A percentile compares a stretch with the other conserved stretches of the same genome.
phyloP scores from a whole-genome alignment of 2,797 vertebrate species.

The Chiloscyllium punctatum region DNA sequence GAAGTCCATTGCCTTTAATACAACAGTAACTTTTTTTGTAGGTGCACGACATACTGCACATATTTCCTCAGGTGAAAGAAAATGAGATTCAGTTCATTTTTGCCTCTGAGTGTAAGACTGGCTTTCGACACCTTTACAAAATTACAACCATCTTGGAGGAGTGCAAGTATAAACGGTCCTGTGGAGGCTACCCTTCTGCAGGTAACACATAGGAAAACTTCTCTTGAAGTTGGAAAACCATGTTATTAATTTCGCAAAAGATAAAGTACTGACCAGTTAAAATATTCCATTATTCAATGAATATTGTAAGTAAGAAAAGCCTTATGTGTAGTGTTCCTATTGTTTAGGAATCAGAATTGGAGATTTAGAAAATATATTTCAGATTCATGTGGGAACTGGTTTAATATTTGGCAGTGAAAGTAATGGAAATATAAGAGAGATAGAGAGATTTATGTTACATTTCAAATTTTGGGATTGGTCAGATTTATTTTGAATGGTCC shows the following conservation, averaged over 20 bases:
- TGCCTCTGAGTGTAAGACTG: slow-evolving; percentile 70
- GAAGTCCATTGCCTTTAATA: not conserved
- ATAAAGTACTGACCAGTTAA: not conserved
- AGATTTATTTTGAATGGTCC: slow-evolving; percentile 5
- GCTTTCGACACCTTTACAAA: slow-evolving; percentile 67
- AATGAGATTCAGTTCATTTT: slow-evolving; percentile 70
- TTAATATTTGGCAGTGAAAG: not conserved
- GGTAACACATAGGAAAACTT: slow-evolving; percentile 48
- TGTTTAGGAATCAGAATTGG: not conserved
- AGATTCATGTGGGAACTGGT: not conserved
- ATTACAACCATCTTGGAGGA: slow-evolving; percentile 60
- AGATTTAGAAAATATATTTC: slow-evolving; percentile 3
- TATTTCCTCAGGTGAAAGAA: slow-evolving; percentile 63
- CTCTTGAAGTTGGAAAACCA: not conserved
- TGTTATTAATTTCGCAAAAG: not conserved
- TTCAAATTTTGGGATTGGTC: not conserved
- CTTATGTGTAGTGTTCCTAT: not conserved
- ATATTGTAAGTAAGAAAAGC: not conserved
- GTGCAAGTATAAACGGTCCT: slow-evolving; percentile 60
- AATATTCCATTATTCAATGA: not conserved
- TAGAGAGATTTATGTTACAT: not conserved
- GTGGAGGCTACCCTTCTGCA: slow-evolving; percentile 57
- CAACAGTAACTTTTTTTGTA: slow-evolving; percentile 42
- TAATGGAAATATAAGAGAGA: not conserved
- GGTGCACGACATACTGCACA: slow-evolving; percentile 70